These are phyloP conservation scores for Hepsetus odoe DNA, from an alignment of 2,113 vertebrate species.

Conservation along the genomic window DNA sequence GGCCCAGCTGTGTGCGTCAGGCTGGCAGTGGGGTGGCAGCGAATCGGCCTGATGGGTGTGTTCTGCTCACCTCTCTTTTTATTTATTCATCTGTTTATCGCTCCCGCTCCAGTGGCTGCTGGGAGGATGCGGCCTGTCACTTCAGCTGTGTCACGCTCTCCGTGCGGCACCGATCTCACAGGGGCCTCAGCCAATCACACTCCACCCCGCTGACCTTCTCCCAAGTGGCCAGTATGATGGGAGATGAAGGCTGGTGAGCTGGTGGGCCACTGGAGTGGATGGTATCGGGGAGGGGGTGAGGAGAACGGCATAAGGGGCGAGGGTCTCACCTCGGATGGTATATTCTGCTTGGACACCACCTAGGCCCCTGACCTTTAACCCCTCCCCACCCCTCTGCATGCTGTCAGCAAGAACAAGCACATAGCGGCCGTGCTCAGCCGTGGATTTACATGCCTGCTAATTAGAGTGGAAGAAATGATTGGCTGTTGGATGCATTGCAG, in stretches of 20 bases:
- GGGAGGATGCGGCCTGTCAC: slow-evolving; percentile 65
- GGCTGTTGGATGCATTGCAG: slow-evolving; percentile 86
- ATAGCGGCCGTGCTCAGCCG: background rate
- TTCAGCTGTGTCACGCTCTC: slow-evolving; percentile 75
- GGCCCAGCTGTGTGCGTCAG: slow-evolving; percentile 53
- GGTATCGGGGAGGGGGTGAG: slow-evolving; percentile 37
- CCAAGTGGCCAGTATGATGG: slow-evolving; percentile 69
- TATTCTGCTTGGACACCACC: slow-evolving; percentile 33
- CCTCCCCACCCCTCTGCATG: background rate
- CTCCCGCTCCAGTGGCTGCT: slow-evolving; percentile 42
- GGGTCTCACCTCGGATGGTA: slow-evolving; percentile 22
- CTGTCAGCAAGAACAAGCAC: background rate
- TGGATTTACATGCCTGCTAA: slow-evolving; percentile 92
- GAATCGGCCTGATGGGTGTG: slow-evolving; percentile 51
- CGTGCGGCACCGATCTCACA: slow-evolving; percentile 70
- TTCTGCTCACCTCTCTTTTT: slow-evolving; percentile 48
- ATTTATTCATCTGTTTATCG: slow-evolving; percentile 52
- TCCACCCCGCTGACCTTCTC: slow-evolving; percentile 82
- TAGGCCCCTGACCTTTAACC: slow-evolving; percentile 38
- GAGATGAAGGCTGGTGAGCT: slow-evolving; percentile 82
- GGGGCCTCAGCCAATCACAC: slow-evolving; percentile 67
- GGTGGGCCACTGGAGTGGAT: slow-evolving; percentile 71
- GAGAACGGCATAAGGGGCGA: background rate
- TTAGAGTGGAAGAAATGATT: slow-evolving; percentile 96
- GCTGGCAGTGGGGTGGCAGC: slow-evolving; percentile 30